These are phyloP conservation scores for Meda fulgida DNA, from an alignment of 2,797 vertebrate genomes.

Conservation along the genomic window DNA sequence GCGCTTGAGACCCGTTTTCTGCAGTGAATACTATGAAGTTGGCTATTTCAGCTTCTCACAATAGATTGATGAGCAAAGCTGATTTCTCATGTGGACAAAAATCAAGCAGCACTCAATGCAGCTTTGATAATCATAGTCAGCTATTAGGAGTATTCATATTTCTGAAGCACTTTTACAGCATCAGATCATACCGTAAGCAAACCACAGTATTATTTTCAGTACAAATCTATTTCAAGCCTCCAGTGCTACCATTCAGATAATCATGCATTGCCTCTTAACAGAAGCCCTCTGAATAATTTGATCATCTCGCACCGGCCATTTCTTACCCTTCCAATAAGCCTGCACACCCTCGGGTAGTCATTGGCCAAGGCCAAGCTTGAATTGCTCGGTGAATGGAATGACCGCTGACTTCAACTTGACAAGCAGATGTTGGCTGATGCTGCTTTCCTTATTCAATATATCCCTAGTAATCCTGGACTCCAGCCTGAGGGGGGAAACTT, in stretches of 20 bases:
- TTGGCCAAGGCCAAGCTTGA: constrained; percentile 16
- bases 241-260: not conserved
- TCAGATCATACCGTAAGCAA: not conserved
- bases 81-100: constrained; percentile 38
- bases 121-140: constrained; percentile 37
- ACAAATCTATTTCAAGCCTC: constrained; percentile 4
- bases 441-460: constrained; percentile 24
- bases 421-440: constrained; percentile 28
- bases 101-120: constrained; percentile 37
- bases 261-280: not conserved
- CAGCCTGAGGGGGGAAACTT: constrained; percentile 14
- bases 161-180: constrained; percentile 22
- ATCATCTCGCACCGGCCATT: constrained; percentile 14
- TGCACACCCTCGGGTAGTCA: not conserved
- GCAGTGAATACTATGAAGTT: constrained; percentile 47
- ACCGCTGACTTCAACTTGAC: constrained; percentile 29
- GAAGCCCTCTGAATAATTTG: constrained; percentile 23
- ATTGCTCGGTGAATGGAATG: constrained; percentile 4
- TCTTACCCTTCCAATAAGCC: constrained; percentile 21
- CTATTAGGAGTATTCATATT: constrained; percentile 19
- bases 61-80: constrained; percentile 41
- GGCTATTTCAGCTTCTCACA: constrained; percentile 34
- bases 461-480: constrained; percentile 20
- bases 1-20: constrained; percentile 30
- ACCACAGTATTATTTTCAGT: constrained; percentile 15